These are phyloP conservation scores for Amphilophus citrinellus DNA, from an alignment of 2,113 vertebrate genomes.

Conservation along the genomic window DNA sequence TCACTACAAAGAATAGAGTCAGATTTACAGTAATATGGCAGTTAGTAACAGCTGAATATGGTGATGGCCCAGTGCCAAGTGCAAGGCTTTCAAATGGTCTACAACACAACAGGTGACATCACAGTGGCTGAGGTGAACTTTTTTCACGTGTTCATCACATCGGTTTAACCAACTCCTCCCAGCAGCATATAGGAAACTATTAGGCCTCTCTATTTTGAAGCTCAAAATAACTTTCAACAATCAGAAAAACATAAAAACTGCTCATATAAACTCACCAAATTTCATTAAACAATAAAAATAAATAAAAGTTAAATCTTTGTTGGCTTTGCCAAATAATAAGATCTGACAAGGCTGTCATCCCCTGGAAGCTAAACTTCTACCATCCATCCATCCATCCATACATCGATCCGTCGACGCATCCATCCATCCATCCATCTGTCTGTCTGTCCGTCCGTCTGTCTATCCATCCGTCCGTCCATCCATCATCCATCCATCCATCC, in stretches of 20 bases:
- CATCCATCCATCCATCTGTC: too few relatives aligned
- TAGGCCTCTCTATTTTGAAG: background rate
- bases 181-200: background rate
- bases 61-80: background rate
- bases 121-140: background rate
- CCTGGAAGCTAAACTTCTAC: too few relatives aligned
- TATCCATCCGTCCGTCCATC: too few relatives aligned
- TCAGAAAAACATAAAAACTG: rapidly evolving
- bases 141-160: background rate
- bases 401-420: too few relatives aligned
- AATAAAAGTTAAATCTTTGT: background rate
- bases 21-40: background rate
- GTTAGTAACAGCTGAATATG: background rate
- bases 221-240: background rate
- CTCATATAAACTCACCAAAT: background rate
- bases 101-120: background rate
- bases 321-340: too few relatives aligned
- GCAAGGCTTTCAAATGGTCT: background rate
- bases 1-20: rapidly evolving
- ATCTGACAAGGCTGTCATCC: too few relatives aligned
- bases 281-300: background rate
- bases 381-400: too few relatives aligned
- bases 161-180: background rate
- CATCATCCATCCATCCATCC: too few relatives aligned
- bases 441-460: too few relatives aligned